Conservation (phyloP, 37 sponge, comb jelly and placozoan species). For the Bolinopsis microptera region DNA sequence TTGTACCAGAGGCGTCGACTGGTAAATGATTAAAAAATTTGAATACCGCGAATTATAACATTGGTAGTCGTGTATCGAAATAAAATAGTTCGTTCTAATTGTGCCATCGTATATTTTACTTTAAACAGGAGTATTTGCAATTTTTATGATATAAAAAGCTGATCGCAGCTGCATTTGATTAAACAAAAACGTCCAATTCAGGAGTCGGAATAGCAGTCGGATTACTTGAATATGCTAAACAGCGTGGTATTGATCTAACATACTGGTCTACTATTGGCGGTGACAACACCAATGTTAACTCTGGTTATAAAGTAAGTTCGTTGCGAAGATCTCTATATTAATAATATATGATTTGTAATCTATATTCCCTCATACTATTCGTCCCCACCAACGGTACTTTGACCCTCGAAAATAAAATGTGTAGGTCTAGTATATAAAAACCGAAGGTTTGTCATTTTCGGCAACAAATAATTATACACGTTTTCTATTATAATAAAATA, state of each 20-base stretch:
- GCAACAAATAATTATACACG: too few species aligned
- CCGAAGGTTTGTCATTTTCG: too few species aligned
- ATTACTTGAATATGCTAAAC: background rate
- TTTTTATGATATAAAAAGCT: too few species aligned
- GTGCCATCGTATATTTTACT: too few species aligned
- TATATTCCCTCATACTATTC: background rate
- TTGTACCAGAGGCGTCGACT: background rate
- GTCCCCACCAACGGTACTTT: too few species aligned
- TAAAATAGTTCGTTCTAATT: too few species aligned
- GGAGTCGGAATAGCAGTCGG: background rate
- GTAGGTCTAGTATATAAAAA: background rate
- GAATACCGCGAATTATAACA: too few species aligned
- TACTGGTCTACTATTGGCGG: background rate
- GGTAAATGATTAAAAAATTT: background rate
- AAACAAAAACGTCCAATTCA: background rate
- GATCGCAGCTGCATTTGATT: background rate
- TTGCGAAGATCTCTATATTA: background rate
- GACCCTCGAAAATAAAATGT: too few species aligned
- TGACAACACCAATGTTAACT: background rate
- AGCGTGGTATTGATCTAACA: background rate
- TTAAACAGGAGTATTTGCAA: too few species aligned
- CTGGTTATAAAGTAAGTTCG: background rate
- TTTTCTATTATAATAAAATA: too few species aligned
- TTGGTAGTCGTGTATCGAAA: too few species aligned
- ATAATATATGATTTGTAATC: background rate